Base-by-base conservation (phyloP, 2,797 vertebrate genomes). In the Amniataba percoides region DNA sequence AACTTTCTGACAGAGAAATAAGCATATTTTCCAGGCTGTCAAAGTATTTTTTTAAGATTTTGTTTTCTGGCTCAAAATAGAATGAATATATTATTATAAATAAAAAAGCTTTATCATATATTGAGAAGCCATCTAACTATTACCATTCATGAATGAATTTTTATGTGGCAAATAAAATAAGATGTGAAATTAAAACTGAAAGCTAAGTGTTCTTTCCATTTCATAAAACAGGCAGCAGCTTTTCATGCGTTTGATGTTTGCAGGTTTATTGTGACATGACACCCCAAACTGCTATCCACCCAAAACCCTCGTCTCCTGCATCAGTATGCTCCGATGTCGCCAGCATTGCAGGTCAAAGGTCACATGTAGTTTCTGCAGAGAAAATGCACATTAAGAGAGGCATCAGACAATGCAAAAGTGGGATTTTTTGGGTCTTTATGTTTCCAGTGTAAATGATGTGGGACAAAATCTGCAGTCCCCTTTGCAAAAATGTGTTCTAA, bases 201-300 rank as follows among this genome's bases (percentile, higher is more conserved):
- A 27, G 27, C 14, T 45, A 23, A n/a, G 2, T 52, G 14, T 56
- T 16, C 13, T 70, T 65, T 40, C 3, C 4, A 23, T 68, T 52
- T 18, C 5, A 62, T 18, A 10, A n/a, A 67, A n/a, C 10, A 70
- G 3, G 58, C 39, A 70, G 27, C 51, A 62, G 12, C 0, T 5
- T 18, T 49, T 19, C 6, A 43, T 18, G 10, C n/a, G 58, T 51
- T 58, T 48, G 10, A 55, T 18, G 21, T 68, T 23, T 68, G 14
- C 55, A 46, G 3, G n/a, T 85, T 81, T 83, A 79, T 83, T 87
- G 12, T 69, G 23, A 12, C 31, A 51, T n/a, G n/a, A 52, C 12
- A 16, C 2, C 4, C 2, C 12, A 34, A 71, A 43, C 40, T 14
- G 15, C 3, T n/a, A 2, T 68, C 16, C 2, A 1, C 12, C 12